These are phyloP conservation scores for Neogale vison DNA, from an alignment of 2,113 vertebrate species.

Conservation along the genomic window DNA sequence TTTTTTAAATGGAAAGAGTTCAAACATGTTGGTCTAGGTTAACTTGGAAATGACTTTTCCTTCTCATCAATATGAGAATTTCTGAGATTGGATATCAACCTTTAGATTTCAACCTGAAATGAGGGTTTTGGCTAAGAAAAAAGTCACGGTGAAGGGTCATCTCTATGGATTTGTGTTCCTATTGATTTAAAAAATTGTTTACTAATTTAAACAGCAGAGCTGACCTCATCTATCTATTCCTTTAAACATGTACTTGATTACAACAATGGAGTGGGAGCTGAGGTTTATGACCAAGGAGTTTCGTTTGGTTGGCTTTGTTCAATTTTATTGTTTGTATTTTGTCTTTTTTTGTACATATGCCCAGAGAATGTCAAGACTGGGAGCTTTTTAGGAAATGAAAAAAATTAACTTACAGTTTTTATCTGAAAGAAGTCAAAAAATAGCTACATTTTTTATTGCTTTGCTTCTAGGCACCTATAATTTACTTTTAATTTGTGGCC, in stretches of 20 bases:
- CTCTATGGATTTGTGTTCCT: not conserved
- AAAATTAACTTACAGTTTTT: slow-evolving; percentile 63
- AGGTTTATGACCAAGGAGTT: slow-evolving; percentile 37
- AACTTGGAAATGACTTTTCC: not conserved
- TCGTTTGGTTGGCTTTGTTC: slow-evolving; percentile 5
- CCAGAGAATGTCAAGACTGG: slow-evolving; percentile 64
- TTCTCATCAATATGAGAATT: not conserved
- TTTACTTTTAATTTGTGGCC: slow-evolving; percentile 66
- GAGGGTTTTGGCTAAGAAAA: not conserved
- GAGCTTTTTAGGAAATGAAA: slow-evolving; percentile 65
- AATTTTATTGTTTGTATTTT: slow-evolving; percentile 52
- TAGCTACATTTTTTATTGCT: slow-evolving; percentile 52
- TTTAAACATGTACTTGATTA: not conserved
- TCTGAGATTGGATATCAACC: not conserved
- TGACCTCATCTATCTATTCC: not conserved
- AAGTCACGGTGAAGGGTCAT: not conserved
- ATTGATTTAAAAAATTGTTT: not conserved
- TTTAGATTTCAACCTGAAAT: slow-evolving; percentile 22
- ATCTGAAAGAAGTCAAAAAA: slow-evolving; percentile 56
- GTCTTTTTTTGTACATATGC: slow-evolving; percentile 50
- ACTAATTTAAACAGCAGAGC: not conserved
- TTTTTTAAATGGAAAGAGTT: not conserved
- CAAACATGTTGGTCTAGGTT: not conserved
- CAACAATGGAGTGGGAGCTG: not conserved
- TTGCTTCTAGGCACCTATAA: slow-evolving; percentile 66